phyloP scores from a whole-genome alignment of 2,113 vertebrate species.

The Ptyas mucosa region DNA sequence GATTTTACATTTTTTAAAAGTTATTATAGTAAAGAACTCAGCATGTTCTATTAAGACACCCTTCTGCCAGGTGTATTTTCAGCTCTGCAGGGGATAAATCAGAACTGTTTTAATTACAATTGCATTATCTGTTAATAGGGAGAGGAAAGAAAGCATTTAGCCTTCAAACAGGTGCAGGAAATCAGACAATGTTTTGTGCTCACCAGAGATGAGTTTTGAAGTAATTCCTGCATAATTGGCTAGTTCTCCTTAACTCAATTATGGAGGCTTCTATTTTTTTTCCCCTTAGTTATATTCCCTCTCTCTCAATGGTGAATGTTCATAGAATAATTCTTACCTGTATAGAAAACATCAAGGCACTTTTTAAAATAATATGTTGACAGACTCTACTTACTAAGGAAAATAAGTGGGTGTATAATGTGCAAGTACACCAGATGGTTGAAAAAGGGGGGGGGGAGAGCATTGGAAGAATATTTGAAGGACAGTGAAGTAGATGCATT shows the following conservation, averaged over 20 bases:
- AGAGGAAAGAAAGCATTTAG: conserved; percentile 3
- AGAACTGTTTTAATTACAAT: conserved; percentile 26
- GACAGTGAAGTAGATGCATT: background rate
- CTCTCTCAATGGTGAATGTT: background rate
- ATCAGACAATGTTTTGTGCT: background rate
- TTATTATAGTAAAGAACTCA: background rate
- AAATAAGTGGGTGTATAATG: background rate
- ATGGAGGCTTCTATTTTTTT: background rate
- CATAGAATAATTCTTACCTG: background rate
- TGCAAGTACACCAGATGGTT: background rate
- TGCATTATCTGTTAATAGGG: background rate
- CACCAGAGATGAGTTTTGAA: conserved; percentile 5
- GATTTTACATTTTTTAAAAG: background rate
- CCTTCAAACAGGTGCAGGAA: background rate
- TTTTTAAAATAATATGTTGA: background rate
- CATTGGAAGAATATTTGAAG: background rate
- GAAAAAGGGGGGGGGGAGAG: background rate
- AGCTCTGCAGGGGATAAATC: conserved; percentile 5
- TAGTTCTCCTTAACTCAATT: background rate
- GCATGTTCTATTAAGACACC: background rate
- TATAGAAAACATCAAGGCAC: background rate
- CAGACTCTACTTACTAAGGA: background rate
- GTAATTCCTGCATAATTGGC: background rate
- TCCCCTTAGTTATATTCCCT: background rate
- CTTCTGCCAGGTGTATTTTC: conserved; percentile 6